Conservation (phyloP, 1,140 invertebrate species). For the Zophobas atratus region DNA sequence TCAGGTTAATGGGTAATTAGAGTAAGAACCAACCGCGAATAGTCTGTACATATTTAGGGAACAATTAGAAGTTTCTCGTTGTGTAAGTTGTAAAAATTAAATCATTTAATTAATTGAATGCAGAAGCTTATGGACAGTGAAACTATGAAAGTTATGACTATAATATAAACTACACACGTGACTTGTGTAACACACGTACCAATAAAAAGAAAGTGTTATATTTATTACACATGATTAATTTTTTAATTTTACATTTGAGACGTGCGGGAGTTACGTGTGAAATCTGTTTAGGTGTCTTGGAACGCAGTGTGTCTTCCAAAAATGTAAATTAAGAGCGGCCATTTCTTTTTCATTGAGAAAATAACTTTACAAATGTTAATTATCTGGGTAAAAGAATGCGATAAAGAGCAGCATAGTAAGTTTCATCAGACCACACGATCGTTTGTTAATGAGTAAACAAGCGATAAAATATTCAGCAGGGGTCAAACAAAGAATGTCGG, state of each 20-base stretch:
- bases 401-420: not conserved
- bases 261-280: not conserved
- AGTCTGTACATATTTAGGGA: constrained; percentile 54
- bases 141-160: constrained; percentile 10
- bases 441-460: constrained; percentile 27
- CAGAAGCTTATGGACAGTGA: constrained; percentile 16
- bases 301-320: not conserved
- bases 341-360: constrained; percentile 29
- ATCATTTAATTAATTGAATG: not conserved
- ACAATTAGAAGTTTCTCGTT: constrained; percentile 53
- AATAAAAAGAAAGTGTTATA: constrained; percentile 21
- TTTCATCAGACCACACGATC: not conserved
- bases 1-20: constrained; percentile 57
- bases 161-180: constrained; percentile 11
- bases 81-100: constrained; percentile 8
- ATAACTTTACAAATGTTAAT: constrained; percentile 5
- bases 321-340: not conserved
- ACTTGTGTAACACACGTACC: not conserved
- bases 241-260: not conserved
- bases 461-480: constrained; percentile 37
- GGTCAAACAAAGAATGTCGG: constrained; percentile 42
- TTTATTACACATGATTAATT: not conserved
- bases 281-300: not conserved
- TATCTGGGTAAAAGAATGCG: not conserved
- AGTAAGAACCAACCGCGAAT: constrained; percentile 51